phyloP scores from a whole-genome alignment of 1,140 invertebrate genomes.

The Bombus terrestris region DNA sequence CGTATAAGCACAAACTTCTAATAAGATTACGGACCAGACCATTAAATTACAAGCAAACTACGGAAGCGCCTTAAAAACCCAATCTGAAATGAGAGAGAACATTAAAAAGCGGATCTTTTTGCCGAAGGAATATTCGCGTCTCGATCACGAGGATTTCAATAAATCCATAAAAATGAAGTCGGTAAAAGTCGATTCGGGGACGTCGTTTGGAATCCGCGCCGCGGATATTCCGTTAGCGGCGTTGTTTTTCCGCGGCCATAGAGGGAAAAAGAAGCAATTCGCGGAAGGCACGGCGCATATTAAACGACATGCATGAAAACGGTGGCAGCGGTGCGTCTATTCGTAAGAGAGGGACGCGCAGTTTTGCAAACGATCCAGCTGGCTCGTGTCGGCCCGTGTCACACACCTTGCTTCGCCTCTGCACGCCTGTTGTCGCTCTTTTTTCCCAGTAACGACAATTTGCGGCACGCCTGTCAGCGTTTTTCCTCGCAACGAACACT shows the following conservation, averaged over 20 bases:
- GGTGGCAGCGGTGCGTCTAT: conserved; percentile 21
- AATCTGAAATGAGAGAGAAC: no score
- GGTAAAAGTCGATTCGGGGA: not conserved
- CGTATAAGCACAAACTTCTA: no score
- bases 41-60: no score
- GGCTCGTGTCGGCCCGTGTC: not conserved
- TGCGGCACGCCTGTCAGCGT: conserved; percentile 12
- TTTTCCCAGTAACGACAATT: conserved; percentile 15
- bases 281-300: conserved; percentile 13
- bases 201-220: not conserved
- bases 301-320: conserved; percentile 25
- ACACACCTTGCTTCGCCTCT: not conserved
- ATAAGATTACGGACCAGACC: no score
- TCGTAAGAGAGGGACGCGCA: not conserved
- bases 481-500: not conserved
- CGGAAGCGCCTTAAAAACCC: not conserved
- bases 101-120: no score
- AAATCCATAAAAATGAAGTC: conserved; percentile 9
- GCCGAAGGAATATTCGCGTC: not conserved
- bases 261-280: not conserved
- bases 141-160: not conserved
- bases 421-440: not conserved
- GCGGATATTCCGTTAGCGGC: not conserved
- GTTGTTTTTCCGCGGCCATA: not conserved
- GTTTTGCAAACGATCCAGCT: conserved; percentile 33